Evolutionary conservation across 2,113 vertebrate genomes (phyloP).

Genomic region (Pterophyllum scalare): DNA sequence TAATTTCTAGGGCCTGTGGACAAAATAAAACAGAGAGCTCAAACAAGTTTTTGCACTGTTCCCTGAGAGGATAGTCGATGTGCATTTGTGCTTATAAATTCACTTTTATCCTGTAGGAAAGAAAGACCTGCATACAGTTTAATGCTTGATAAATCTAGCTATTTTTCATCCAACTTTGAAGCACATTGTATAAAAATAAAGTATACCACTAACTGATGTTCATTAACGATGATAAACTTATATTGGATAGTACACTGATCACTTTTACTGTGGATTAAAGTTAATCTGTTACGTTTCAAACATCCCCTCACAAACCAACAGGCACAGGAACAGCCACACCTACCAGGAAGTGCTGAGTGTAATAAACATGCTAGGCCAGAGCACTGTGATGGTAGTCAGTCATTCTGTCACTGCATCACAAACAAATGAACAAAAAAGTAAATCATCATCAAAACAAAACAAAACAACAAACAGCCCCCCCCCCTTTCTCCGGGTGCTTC

Average conservation of each 20-base stretch:
- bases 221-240: too few species aligned
- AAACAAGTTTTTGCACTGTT: too few species aligned
- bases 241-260: neutral
- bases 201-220: too few species aligned
- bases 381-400: neutral
- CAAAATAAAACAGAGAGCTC: too few species aligned
- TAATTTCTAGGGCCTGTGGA: too few species aligned
- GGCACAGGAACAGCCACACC: neutral
- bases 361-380: neutral
- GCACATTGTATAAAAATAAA: too few species aligned
- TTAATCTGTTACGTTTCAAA: neutral
- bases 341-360: slow-evolving; percentile 3
- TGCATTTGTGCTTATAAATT: too few species aligned
- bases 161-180: too few species aligned
- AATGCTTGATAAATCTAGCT: too few species aligned
- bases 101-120: too few species aligned
- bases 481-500: neutral
- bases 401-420: neutral
- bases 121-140: too few species aligned
- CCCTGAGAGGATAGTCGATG: too few species aligned
- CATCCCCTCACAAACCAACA: neutral
- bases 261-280: neutral
- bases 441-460: neutral
- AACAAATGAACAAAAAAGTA: neutral
- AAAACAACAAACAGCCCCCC: neutral